Evolutionary conservation across 2,113 vertebrate species (phyloP).

Genomic region (Crotalus viridis): DNA sequence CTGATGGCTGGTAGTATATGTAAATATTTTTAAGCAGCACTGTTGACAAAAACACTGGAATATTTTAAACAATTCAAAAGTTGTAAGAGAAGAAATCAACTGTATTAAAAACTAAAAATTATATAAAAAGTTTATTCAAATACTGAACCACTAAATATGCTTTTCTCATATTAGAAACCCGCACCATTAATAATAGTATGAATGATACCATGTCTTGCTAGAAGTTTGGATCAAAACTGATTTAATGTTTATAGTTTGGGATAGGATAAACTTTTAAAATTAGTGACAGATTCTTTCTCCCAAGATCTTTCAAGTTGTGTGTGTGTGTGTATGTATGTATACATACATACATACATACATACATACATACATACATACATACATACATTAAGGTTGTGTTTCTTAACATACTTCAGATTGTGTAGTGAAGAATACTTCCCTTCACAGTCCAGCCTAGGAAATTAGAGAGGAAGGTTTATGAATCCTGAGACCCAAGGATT

Average conservation of each 20-base stretch:
- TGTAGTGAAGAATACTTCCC: too few relatives aligned
- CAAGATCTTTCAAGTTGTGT: background rate
- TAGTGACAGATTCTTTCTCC: background rate
- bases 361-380: too few relatives aligned
- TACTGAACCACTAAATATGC: background rate
- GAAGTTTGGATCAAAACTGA: background rate
- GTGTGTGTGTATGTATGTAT: too few relatives aligned
- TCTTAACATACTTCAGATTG: background rate
- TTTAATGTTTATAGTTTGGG: background rate
- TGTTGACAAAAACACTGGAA: background rate
- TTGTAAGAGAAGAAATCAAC: background rate
- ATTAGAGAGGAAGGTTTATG: background rate
- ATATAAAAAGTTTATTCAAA: background rate
- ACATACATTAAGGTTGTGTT: background rate
- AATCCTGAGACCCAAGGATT: background rate
- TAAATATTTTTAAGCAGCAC: background rate
- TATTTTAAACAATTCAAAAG: conserved; percentile 1
- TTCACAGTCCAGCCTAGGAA: background rate
- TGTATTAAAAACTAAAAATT: background rate
- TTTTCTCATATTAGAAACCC: background rate
- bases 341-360: too few relatives aligned
- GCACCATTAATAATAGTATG: background rate
- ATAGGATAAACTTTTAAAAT: background rate
- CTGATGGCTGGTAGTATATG: background rate
- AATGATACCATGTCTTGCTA: background rate